Evolutionary conservation across 2,113 vertebrate species (phyloP).

Genomic region (Craseonycteris thonglongyai): DNA sequence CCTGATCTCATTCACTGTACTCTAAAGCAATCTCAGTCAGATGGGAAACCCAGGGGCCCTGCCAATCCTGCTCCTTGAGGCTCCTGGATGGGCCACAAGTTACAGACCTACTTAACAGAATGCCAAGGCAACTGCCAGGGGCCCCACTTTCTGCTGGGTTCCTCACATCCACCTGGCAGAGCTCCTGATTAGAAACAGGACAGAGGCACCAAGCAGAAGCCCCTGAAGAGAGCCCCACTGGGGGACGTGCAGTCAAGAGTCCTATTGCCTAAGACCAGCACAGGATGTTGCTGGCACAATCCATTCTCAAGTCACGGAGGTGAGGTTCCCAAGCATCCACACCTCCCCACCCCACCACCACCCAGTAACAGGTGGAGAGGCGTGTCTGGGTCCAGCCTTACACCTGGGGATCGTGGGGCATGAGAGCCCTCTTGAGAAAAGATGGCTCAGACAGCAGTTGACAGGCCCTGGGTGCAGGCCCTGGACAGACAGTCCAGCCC

Average conservation of each 20-base stretch:
- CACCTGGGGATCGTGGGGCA: not conserved
- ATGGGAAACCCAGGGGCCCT: not conserved
- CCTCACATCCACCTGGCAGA: not conserved
- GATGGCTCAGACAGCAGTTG: not conserved
- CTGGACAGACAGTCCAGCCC: not conserved
- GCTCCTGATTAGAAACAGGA: not conserved
- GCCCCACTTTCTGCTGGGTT: not conserved
- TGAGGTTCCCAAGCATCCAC: not conserved
- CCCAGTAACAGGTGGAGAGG: not conserved
- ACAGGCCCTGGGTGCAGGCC: not conserved
- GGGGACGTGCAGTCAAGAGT: not conserved
- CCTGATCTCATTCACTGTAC: not conserved
- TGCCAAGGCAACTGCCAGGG: not conserved
- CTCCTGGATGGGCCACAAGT: not conserved
- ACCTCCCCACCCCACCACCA: not conserved
- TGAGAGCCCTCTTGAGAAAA: not conserved
- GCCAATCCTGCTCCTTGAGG: not conserved
- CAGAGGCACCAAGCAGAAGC: not conserved
- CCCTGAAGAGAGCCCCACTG: not conserved
- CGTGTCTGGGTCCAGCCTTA: not conserved
- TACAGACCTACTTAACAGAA: not conserved
- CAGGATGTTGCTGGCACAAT: not conserved
- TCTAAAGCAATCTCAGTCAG: not conserved
- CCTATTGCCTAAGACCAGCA: not conserved
- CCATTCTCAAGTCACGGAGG: not conserved